phyloP scores from a whole-genome alignment of 2,113 vertebrate genomes.

The Eubucco bourcierii region DNA sequence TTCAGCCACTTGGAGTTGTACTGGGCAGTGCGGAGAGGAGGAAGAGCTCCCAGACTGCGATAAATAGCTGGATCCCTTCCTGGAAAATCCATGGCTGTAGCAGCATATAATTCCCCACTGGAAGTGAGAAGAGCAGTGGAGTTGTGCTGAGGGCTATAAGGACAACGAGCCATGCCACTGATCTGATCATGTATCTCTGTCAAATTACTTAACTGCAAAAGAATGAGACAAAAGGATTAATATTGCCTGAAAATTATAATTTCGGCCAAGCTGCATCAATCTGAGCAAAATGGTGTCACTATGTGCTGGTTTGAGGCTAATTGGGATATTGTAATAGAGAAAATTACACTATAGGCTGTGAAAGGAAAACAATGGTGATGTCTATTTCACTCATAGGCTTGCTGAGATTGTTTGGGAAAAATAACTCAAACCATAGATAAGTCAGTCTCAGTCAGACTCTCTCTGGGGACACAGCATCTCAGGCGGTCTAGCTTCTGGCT shows the following conservation, averaged over 20 bases:
- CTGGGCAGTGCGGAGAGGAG: slow-evolving; percentile 93
- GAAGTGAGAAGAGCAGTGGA: slow-evolving; percentile 96
- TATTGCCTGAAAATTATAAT: background rate
- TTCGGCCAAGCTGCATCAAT: background rate
- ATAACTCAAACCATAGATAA: too few relatives aligned
- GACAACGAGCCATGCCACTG: slow-evolving; percentile 97
- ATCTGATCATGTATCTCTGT: slow-evolving; percentile 95
- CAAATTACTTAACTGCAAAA: slow-evolving; percentile 87
- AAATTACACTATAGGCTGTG: too few relatives aligned
- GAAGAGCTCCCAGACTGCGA: slow-evolving; percentile 89
- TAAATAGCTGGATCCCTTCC: slow-evolving; percentile 97
- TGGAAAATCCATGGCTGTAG: slow-evolving; percentile 97
- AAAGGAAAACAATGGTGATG: too few relatives aligned
- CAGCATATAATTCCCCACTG: slow-evolving; percentile 92
- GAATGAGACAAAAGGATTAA: background rate
- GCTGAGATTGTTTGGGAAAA: too few relatives aligned
- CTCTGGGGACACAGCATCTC: too few relatives aligned
- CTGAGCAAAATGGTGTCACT: background rate
- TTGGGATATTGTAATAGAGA: too few relatives aligned
- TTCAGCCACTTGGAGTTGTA: slow-evolving; percentile 99
- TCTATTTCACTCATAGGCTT: too few relatives aligned
- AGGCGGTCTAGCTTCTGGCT: too few relatives aligned
- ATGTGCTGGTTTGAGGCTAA: too few relatives aligned
- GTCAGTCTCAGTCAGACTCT: too few relatives aligned
- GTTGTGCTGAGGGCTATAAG: slow-evolving; percentile 96